Base-by-base conservation (phyloP, 2,797 vertebrate genomes). In the Sebastolobus altivelis region DNA sequence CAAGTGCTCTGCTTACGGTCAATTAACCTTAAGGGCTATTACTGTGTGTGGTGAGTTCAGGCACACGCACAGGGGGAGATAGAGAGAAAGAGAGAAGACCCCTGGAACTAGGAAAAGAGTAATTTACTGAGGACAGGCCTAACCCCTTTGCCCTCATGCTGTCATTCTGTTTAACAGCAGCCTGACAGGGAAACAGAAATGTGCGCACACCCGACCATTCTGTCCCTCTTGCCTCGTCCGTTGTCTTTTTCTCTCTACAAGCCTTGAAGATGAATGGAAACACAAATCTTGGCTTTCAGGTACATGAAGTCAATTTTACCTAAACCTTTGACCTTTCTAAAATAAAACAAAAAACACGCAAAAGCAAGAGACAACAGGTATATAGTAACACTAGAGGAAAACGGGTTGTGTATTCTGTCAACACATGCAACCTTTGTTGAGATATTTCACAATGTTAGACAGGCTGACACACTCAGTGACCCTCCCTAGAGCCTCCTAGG, bases 11-110 rank as follows among this genome's bases (percentile, higher is more conserved):
- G 75, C 87, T 93, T 91, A 84, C 63, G 89, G 81, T 94, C 94
- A 95, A 95, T 95, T 95, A 95, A 95, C 91, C 94, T 92, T 92
- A 87, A 90, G 86, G 89, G 87, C 86, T 93, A 87, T 90, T 92
- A 86, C 77, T 88, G 77, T 80, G 79, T 88, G 83, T 79, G 77
- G 80, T 83, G 38, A 84, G 69, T 79, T 77, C 54, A 78, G 43
- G n/a, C 59, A 81, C 49, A 62, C 31, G 18, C 58, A 67, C 56
- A 65, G 5, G 6, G 18, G 67, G 2, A 75, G 25, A 25, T 8
- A 67, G 12, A 29, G 37, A 49, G 8, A 56, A 54, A 62, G 16
- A 70, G 54, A 52, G 46, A 78, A 22, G 69, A 22, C 78, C 59
- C 52, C 56, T 71, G 61, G 6, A 72, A 60, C 73, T 80, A 63